These are phyloP conservation scores for Malthinus seriepunctatus DNA, from an alignment of 2,888 invertebrate species.

Conservation along the genomic window DNA sequence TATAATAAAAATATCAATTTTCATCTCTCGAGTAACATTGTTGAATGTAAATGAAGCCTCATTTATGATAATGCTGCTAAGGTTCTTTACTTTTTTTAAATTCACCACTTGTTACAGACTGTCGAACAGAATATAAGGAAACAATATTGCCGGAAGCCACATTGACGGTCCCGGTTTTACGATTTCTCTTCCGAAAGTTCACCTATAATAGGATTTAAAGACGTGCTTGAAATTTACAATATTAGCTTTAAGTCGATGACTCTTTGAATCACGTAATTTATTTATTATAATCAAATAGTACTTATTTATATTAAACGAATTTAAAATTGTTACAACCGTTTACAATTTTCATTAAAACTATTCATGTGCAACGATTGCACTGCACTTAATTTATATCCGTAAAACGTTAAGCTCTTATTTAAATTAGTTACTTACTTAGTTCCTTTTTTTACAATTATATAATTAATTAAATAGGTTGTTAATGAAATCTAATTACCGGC, in stretches of 20 bases:
- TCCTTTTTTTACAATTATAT: too few species aligned
- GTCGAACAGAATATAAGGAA: slow-evolving; percentile 22
- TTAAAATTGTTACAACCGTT: background rate
- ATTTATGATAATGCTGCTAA: too few species aligned
- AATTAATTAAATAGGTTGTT: too few species aligned
- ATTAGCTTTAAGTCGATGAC: slow-evolving; percentile 3
- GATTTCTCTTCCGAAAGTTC: slow-evolving; percentile 31
- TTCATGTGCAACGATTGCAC: slow-evolving; percentile 1
- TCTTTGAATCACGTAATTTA: slow-evolving; percentile 5
- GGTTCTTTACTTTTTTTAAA: too few species aligned
- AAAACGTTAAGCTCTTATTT: too few species aligned
- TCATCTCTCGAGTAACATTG: too few species aligned
- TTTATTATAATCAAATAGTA: slow-evolving; percentile 5
- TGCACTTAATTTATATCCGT: too few species aligned
- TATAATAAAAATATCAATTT: too few species aligned
- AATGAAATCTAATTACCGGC: too few species aligned
- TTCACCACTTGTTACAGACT: slow-evolving; percentile 11
- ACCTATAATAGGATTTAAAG: slow-evolving; percentile 9
- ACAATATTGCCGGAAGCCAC: slow-evolving; percentile 22
- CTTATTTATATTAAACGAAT: background rate
- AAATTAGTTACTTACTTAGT: too few species aligned
- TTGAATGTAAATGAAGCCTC: too few species aligned
- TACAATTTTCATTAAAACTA: slow-evolving; percentile 1
- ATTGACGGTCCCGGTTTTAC: slow-evolving; percentile 12
- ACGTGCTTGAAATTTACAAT: slow-evolving; percentile 24